Conservation (phyloP, 2,888 invertebrate genomes). For the Myathropa florea region DNA sequence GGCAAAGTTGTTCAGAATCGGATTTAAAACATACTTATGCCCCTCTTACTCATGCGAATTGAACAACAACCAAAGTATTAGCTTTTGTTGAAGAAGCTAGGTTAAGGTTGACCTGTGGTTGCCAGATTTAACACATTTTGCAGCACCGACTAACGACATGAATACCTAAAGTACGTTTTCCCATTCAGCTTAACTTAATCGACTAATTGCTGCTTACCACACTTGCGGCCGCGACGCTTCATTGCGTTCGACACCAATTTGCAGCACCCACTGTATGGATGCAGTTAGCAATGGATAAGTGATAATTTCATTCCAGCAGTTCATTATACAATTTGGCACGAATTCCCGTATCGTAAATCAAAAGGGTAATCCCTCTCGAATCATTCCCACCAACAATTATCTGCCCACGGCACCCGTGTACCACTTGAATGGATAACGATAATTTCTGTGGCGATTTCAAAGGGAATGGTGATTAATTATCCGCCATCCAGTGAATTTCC, state of each 20-base stretch:
- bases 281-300: background rate
- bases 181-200: no score
- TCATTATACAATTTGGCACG: constrained; percentile 39
- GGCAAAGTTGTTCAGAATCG: no score
- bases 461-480: constrained; percentile 3
- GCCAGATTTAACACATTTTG: no score
- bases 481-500: background rate
- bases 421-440: constrained; percentile 5
- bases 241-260: background rate
- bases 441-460: constrained; percentile 23
- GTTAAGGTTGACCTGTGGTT: no score
- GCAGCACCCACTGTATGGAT: background rate
- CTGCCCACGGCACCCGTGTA: constrained; percentile 1
- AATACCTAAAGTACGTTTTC: no score
- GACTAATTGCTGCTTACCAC: no score
- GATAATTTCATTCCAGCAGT: constrained; percentile 12
- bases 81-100: no score
- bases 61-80: no score
- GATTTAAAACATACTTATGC: no score
- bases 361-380: constrained; percentile 12
- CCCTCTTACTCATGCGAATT: no score
- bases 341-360: constrained; percentile 42
- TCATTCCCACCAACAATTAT: constrained; percentile 32
- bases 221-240: no score
- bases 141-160: no score